A percentile compares a stretch with the other conserved stretches of the same genome.
These are phyloP conservation scores for Acanthiza pusilla DNA, from an alignment of 2,797 vertebrate species.

Conservation along the genomic window DNA sequence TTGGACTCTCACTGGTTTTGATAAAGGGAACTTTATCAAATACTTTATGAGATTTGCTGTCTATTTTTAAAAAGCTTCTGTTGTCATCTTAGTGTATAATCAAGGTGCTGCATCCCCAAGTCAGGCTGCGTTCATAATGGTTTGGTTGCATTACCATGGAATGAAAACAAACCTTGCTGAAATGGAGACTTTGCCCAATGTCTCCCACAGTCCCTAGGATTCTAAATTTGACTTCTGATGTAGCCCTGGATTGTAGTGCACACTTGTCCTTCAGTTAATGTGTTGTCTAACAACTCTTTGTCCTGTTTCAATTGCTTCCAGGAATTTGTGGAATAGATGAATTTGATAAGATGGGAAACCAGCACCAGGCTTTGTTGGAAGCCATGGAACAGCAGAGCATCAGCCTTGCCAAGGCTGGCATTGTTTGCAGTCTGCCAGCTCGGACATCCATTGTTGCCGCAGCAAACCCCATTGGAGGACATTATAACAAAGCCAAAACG, in stretches of 20 bases:
- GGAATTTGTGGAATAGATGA: slow-evolving; percentile 96
- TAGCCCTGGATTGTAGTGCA: background rate
- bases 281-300: background rate
- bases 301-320: slow-evolving; percentile 52
- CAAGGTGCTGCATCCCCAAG: background rate
- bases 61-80: background rate
- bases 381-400: slow-evolving; percentile 99
- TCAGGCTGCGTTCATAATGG: background rate
- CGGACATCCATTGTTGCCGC: slow-evolving; percentile 93
- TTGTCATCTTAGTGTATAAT: background rate
- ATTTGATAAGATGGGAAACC: slow-evolving; percentile 96
- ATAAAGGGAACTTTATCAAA: background rate
- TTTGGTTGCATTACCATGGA: background rate
- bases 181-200: background rate
- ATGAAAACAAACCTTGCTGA: background rate
- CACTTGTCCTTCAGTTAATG: background rate
- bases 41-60: background rate
- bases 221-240: background rate
- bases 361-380: slow-evolving; percentile 94
- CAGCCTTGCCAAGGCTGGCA: slow-evolving; percentile 95
- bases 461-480: slow-evolving; percentile 93
- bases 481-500: slow-evolving; percentile 95
- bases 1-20: background rate
- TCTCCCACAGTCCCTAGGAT: background rate
- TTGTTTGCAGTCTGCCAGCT: slow-evolving; percentile 93